Conservation (phyloP, 2,113 vertebrate genomes). For the Stercorarius parasiticus region DNA sequence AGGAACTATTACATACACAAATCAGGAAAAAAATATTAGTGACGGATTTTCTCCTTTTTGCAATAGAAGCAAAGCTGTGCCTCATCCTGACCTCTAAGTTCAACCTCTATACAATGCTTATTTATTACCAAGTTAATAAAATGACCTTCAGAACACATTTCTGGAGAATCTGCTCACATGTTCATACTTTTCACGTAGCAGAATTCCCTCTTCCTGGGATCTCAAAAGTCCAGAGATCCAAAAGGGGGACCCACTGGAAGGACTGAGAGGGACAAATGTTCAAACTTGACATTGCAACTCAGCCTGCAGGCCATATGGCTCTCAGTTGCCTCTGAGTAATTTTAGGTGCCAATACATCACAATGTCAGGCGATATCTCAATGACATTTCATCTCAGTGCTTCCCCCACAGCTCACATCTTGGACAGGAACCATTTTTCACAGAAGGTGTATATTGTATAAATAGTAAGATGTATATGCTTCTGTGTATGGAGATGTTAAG, state of each 20-base stretch:
- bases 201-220: background rate
- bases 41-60: background rate
- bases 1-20: background rate
- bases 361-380: background rate
- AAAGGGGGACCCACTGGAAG: background rate
- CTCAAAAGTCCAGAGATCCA: background rate
- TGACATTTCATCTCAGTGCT: background rate
- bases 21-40: background rate
- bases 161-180: background rate
- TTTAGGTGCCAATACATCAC: background rate
- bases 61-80: background rate
- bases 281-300: rapidly evolving
- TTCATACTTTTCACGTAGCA: background rate
- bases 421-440: background rate
- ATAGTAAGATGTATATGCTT: background rate
- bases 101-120: background rate
- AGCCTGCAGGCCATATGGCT: background rate
- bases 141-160: background rate
- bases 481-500: rapidly evolving
- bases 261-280: background rate
- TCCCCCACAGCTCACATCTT: background rate
- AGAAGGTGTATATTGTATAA: background rate
- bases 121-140: background rate
- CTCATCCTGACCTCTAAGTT: background rate
- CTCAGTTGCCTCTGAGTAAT: background rate